Evolutionary conservation across 64 coral and sea anemone genomes (phyloP).

Genomic region (Stylophora pistillata): DNA sequence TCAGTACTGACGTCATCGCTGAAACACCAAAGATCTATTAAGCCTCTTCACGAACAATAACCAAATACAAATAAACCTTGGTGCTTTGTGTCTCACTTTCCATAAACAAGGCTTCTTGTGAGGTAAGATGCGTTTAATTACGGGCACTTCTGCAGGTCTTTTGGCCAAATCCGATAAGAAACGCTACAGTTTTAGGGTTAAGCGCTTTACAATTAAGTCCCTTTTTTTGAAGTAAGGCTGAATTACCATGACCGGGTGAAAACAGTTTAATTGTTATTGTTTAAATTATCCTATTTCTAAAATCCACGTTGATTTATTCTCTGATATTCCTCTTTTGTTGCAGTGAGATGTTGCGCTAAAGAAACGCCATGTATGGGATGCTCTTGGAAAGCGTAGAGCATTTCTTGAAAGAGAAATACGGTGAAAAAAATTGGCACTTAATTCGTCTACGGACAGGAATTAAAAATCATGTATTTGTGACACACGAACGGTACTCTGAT

Average conservation of each 20-base stretch:
- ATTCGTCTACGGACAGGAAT: conserved; percentile 55
- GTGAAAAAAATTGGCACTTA: conserved; percentile 72
- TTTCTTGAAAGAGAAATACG: conserved; percentile 76
- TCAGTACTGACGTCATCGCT: neutral
- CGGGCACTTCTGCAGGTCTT: neutral
- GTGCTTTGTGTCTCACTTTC: neutral
- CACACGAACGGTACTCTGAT: conserved; percentile 81
- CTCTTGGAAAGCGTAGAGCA: conserved; percentile 84
- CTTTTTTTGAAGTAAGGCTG: neutral
- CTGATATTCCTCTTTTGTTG: neutral
- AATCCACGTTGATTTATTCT: neutral
- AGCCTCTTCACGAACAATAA: neutral
- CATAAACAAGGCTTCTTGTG: neutral
- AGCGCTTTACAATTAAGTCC: neutral
- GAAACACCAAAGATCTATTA: neutral
- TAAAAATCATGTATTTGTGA: conserved; percentile 73
- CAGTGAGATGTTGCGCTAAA: neutral
- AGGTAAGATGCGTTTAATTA: neutral
- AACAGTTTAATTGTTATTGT: neutral
- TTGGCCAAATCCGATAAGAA: neutral
- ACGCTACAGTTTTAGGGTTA: neutral
- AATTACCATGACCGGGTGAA: neutral
- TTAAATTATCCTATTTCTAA: neutral
- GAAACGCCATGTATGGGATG: conserved; percentile 86
- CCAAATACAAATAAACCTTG: neutral